Evolutionary conservation across 1,140 invertebrate genomes (phyloP).

Genomic region (Drosophila tsacasi): DNA sequence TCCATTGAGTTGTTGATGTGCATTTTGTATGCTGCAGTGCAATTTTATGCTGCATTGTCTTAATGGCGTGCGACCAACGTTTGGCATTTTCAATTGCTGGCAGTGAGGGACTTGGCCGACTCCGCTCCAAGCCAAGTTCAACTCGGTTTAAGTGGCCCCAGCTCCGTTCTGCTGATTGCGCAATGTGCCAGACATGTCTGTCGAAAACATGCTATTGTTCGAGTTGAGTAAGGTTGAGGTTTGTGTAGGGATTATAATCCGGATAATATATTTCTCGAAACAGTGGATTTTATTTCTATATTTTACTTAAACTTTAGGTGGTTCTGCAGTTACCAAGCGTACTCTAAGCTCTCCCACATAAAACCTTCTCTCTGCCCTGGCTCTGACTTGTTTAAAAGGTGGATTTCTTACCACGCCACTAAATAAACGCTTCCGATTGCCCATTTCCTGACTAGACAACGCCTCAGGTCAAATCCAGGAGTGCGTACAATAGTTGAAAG

Average conservation of each 20-base stretch:
- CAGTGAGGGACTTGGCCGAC: slow-evolving; percentile 44
- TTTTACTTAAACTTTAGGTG: too few relatives aligned
- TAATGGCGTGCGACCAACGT: slow-evolving; percentile 60
- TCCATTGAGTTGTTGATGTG: slow-evolving; percentile 11
- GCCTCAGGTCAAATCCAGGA: not conserved
- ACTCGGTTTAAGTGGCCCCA: slow-evolving; percentile 21
- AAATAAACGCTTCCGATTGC: slow-evolving; percentile 54
- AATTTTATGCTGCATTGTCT: slow-evolving; percentile 69
- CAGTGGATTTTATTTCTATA: not conserved
- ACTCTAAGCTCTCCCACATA: not conserved
- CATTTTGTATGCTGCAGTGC: slow-evolving; percentile 55
- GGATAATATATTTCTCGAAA: not conserved
- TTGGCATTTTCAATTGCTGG: slow-evolving; percentile 56
- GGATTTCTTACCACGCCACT: slow-evolving; percentile 8
- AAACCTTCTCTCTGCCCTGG: not conserved
- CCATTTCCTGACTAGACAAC: slow-evolving; percentile 41
- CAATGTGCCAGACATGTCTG: slow-evolving; percentile 28
- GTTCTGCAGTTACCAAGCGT: not conserved
- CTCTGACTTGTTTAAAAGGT: slow-evolving; percentile 3
- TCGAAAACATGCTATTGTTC: slow-evolving; percentile 19
- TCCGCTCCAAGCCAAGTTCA: slow-evolving; percentile 35
- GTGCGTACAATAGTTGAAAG: slow-evolving; percentile 7
- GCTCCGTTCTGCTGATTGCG: slow-evolving; percentile 41
- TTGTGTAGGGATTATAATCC: not conserved
- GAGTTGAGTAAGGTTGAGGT: not conserved